Evolutionary conservation across 1,140 invertebrate species (phyloP).

Genomic region (Pseudomyrmex flavicornis): DNA sequence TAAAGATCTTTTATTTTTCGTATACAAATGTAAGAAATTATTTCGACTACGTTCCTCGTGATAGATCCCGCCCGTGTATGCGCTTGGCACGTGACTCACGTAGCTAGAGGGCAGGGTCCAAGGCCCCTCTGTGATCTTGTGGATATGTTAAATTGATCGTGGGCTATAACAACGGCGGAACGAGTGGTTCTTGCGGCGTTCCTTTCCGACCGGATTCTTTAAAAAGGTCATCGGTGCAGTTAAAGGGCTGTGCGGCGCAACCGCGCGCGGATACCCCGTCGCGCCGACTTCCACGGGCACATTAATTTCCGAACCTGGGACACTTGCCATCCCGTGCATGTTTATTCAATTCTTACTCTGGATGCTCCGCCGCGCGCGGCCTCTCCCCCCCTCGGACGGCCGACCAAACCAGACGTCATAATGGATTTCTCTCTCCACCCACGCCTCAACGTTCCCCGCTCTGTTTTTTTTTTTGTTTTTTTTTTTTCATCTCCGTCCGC

Average conservation of each 20-base stretch:
- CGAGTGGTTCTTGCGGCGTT: slow-evolving; percentile 50
- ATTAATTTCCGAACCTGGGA: slow-evolving; percentile 74
- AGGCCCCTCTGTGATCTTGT: slow-evolving; percentile 62
- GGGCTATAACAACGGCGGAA: slow-evolving; percentile 59
- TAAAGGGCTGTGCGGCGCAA: slow-evolving; percentile 65
- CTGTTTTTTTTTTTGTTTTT: not conserved
- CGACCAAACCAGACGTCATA: slow-evolving; percentile 57
- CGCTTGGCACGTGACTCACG: slow-evolving; percentile 49
- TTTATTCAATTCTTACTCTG: slow-evolving; percentile 76
- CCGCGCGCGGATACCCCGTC: slow-evolving; percentile 58
- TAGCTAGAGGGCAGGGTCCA: slow-evolving; percentile 1
- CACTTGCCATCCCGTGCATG: slow-evolving; percentile 69
- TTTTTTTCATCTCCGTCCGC: not conserved
- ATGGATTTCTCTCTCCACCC: slow-evolving; percentile 70
- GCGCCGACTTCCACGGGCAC: slow-evolving; percentile 70
- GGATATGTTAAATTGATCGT: slow-evolving; percentile 74
- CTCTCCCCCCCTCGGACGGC: slow-evolving; percentile 43
- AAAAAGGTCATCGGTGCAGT: slow-evolving; percentile 72
- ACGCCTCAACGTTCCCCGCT: slow-evolving; percentile 7
- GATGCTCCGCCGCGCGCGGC: slow-evolving; percentile 43
- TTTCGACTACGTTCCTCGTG: no score
- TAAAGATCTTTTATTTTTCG: slow-evolving; percentile 23
- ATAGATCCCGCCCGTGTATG: not conserved
- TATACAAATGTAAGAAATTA: no score
- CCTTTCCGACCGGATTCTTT: slow-evolving; percentile 63